Evolutionary conservation across 2,113 vertebrate species (phyloP).

Genomic region (Lasiurus cinereus): DNA sequence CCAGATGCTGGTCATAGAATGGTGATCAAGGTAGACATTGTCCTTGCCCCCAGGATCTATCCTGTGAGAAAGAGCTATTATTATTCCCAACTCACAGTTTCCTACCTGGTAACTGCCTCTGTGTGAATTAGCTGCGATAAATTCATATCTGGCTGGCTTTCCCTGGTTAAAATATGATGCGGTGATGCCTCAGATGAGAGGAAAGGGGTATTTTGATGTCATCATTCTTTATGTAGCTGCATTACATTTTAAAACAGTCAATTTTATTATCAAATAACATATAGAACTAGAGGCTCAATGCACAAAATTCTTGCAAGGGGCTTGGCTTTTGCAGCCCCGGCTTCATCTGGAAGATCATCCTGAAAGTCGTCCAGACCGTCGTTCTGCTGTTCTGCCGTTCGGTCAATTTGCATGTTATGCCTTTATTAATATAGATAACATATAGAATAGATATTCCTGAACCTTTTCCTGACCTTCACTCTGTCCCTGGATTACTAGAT

Average conservation of each 20-base stretch:
- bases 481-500: not conserved
- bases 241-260: conserved; percentile 20
- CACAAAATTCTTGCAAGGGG: too few species aligned
- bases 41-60: not conserved
- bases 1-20: not conserved
- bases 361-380: too few species aligned
- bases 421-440: not conserved
- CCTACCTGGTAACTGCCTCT: not conserved
- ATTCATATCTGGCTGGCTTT: not conserved
- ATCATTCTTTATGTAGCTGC: not conserved
- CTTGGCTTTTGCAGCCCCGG: too few species aligned
- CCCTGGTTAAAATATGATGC: not conserved
- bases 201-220: conserved; percentile 6
- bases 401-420: too few species aligned
- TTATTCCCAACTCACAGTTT: not conserved
- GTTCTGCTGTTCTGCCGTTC: too few species aligned
- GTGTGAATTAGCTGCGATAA: not conserved
- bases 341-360: too few species aligned
- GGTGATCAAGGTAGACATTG: not conserved
- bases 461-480: not conserved
- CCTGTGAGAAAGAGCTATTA: not conserved
- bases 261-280: not conserved
- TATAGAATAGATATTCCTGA: not conserved
- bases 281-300: not conserved
- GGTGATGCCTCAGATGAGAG: not conserved